phyloP scores from a whole-genome alignment of 2,888 invertebrate species.

The Campaea margaritaria region DNA sequence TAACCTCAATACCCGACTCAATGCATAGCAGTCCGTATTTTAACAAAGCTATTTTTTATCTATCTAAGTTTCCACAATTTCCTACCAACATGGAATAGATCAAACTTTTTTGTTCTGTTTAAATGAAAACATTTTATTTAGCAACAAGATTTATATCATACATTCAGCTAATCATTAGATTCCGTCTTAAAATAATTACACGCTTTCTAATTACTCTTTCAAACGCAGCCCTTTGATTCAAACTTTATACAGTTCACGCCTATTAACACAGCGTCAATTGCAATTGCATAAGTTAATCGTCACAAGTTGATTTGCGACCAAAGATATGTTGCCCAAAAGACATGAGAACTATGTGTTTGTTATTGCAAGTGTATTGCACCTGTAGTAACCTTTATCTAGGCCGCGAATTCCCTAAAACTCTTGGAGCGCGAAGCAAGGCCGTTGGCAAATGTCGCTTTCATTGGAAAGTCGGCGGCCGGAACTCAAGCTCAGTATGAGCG shows the following conservation, averaged over 20 bases:
- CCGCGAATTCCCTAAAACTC: slow-evolving; percentile 53
- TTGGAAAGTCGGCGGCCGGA: slow-evolving; percentile 76
- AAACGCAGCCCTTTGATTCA: slow-evolving; percentile 17
- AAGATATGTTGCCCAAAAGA: background rate
- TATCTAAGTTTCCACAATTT: too few relatives aligned
- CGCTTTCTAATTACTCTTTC: slow-evolving; percentile 21
- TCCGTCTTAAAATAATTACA: slow-evolving; percentile 4
- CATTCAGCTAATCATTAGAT: background rate
- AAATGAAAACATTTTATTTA: background rate
- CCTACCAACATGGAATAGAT: too few relatives aligned
- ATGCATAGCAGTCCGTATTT: too few relatives aligned
- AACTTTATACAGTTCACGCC: slow-evolving; percentile 10
- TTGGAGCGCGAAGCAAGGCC: slow-evolving; percentile 58
- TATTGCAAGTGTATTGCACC: background rate
- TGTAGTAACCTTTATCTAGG: slow-evolving; percentile 35
- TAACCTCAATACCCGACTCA: too few relatives aligned
- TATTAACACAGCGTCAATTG: slow-evolving; percentile 1
- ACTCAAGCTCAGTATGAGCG: slow-evolving; percentile 41
- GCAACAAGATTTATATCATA: background rate
- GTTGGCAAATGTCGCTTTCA: slow-evolving; percentile 68
- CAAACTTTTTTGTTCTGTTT: background rate
- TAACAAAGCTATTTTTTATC: too few relatives aligned
- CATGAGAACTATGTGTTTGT: slow-evolving; percentile 1
- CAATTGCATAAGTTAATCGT: slow-evolving; percentile 12
- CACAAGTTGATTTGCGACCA: slow-evolving; percentile 9